A percentile compares a stretch with the other conserved stretches of the same genome.
Evolutionary conservation across 2,113 vertebrate species (phyloP).

Genomic region (Pithys albifrons): DNA sequence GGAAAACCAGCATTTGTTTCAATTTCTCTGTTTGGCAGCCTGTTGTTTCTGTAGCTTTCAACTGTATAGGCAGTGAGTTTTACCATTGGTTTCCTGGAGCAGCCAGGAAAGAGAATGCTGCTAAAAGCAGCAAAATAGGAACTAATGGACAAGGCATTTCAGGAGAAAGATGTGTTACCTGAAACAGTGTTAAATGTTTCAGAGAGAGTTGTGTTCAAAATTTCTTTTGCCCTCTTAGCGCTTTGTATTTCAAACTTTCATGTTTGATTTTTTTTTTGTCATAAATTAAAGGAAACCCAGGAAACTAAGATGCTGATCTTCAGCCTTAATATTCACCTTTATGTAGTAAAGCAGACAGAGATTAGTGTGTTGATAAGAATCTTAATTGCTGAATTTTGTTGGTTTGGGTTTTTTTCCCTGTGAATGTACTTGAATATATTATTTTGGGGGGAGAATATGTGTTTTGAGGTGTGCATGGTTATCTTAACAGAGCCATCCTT

Average conservation of each 20-base stretch:
- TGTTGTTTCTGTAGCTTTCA: background rate
- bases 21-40: background rate
- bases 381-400: background rate
- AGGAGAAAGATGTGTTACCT: background rate
- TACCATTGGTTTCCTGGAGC: background rate
- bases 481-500: background rate
- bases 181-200: background rate
- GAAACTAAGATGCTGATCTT: background rate
- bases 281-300: background rate
- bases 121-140: background rate
- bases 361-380: background rate
- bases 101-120: background rate
- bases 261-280: background rate
- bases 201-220: background rate
- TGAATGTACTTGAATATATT: background rate
- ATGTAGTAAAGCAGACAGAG: background rate
- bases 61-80: background rate
- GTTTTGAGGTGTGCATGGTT: background rate
- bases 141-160: background rate
- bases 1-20: constrained; percentile 15
- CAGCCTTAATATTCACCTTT: background rate
- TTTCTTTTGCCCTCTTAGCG: background rate
- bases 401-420: background rate
- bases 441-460: background rate
- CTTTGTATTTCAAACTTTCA: background rate